Evolutionary conservation across 1,140 invertebrate species (phyloP), one percentile per base, ranked within the genome.

Genomic region (Rhizoglyphus robini): DNA sequence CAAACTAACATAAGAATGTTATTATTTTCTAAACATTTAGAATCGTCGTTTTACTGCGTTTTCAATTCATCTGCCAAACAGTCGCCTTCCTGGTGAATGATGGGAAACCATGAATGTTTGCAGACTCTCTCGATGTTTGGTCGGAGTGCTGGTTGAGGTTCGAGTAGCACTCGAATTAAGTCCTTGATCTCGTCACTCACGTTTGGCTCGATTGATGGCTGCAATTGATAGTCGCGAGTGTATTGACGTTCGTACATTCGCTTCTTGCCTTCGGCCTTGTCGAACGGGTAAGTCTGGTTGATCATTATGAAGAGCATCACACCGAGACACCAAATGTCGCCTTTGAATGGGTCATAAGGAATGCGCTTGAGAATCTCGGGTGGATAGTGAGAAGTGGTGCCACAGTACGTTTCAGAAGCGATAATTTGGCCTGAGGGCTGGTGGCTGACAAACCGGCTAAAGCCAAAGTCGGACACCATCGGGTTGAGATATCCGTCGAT

Each of bases 111-210:
- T 13, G 11, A 11, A 60, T 61, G 59, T 8, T 36, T 23, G n/a
- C 23, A 11, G 8, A 61, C 59, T 11, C 23, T 11, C 20, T 8
- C 13, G 30, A n/a, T 61, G 30, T 8, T 8, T 11, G 13, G 11
- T 15, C 59, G 11, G 13, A 11, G 11, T 11, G 8, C 11, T n/a
- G 30, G 8, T 18, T 88, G 85, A 0, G 88, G 88, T 73, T 90
- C 87, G 11, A 90, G 74, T 67, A 90, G 83, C 59, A 84, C 82
- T 2, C 81, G 79, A 5, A 90, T 83, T 18, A 89, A 81, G 8
- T 80, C 82, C 75, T 88, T 86, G 0, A 85, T 84, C 4, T 79
- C 72, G 0, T 78, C 69, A 0, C 84, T 82, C 11, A 90, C 75
- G 30, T 81, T 77, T 5, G 87, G 81, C 68, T 83, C 79, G 0